Percentiles rank a stretch among this genome's conserved stretches.
Evolutionary conservation across 2,888 invertebrate species (phyloP).

Genomic region (Lycophotia porphyrea): DNA sequence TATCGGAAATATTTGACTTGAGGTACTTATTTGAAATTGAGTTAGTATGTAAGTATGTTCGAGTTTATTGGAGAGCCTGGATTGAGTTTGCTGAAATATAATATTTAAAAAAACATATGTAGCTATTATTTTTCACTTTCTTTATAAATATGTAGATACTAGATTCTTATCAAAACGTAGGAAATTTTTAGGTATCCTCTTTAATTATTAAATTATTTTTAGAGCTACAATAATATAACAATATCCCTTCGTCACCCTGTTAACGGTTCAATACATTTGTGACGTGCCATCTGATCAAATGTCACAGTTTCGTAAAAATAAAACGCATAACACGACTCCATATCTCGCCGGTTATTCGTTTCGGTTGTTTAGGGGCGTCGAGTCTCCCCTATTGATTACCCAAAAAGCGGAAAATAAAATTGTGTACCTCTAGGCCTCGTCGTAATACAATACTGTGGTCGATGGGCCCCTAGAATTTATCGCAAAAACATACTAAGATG

Average conservation of each 20-base stretch:
- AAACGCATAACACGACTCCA: slow-evolving; percentile 68
- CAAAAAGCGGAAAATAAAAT: slow-evolving; percentile 90
- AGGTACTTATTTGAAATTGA: slow-evolving; percentile 10
- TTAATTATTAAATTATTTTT: neutral
- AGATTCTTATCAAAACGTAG: neutral
- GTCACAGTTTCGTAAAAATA: slow-evolving; percentile 23
- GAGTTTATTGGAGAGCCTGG: neutral
- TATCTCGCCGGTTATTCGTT: slow-evolving; percentile 66
- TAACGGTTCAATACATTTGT: neutral
- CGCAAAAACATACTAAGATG: slow-evolving; percentile 71
- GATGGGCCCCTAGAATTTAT: slow-evolving; percentile 73
- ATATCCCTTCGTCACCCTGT: neutral
- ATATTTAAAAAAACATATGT: neutral
- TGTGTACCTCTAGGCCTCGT: slow-evolving; percentile 78
- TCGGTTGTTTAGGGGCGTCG: slow-evolving; percentile 83
- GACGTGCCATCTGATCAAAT: neutral
- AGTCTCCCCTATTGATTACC: slow-evolving; percentile 90
- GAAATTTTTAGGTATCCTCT: neutral
- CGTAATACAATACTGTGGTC: slow-evolving; percentile 82
- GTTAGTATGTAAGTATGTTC: neutral
- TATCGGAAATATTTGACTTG: slow-evolving; percentile 6
- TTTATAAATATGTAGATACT: neutral
- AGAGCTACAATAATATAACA: neutral
- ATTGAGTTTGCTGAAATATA: neutral
- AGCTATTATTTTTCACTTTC: too few species aligned